Evolutionary conservation across 2,888 invertebrate genomes (phyloP).

Genomic region (Amblyjoppa fuscipennis): DNA sequence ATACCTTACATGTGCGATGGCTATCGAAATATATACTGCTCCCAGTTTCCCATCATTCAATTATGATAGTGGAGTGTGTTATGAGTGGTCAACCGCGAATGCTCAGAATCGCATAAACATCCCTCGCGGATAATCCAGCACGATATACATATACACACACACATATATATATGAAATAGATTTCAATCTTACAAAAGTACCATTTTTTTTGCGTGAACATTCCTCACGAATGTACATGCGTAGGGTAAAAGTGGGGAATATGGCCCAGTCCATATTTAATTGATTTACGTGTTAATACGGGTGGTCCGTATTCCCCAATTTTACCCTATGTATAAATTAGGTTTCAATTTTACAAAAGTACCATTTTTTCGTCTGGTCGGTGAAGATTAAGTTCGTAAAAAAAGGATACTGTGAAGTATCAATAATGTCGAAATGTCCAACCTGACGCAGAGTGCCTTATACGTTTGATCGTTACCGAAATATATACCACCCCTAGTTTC

Average conservation of each 20-base stretch:
- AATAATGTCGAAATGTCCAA: too few relatives aligned
- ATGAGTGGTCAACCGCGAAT: conserved; percentile 28
- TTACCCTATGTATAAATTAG: too few relatives aligned
- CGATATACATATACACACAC: too few relatives aligned
- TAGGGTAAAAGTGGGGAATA: too few relatives aligned
- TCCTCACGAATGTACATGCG: too few relatives aligned
- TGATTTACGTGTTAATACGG: too few relatives aligned
- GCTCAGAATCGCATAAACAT: conserved; percentile 50
- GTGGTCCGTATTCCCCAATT: too few relatives aligned
- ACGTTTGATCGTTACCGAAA: not conserved
- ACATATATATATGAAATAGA: too few relatives aligned
- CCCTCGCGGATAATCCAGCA: not conserved
- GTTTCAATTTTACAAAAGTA: not conserved
- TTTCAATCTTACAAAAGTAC: not conserved
- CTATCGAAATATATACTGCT: not conserved
- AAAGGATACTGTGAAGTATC: too few relatives aligned
- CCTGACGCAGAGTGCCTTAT: not conserved
- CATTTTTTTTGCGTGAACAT: not conserved
- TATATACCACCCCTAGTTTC: not conserved
- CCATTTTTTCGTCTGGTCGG: not conserved
- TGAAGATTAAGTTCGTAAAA: not conserved
- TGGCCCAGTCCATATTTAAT: too few relatives aligned
- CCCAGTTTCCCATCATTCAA: conserved; percentile 23
- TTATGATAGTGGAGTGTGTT: not conserved
- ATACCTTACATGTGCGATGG: not conserved